Evolutionary conservation across 2,797 vertebrate species (phyloP), one percentile per base, ranked within the genome.

Genomic region (Clarias laeviceps): DNA sequence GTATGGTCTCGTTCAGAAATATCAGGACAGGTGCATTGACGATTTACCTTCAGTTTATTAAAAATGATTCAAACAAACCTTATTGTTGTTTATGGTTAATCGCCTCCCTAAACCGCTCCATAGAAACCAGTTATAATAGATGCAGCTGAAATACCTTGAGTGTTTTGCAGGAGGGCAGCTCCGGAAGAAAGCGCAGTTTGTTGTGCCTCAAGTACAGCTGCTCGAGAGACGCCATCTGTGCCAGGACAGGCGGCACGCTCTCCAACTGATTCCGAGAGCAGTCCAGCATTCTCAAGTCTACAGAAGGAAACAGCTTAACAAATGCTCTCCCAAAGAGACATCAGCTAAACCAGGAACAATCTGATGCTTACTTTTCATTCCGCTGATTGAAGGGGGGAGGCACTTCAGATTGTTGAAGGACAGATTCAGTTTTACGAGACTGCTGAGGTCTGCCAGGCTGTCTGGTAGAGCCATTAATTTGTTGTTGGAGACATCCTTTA

Each of bases 141-240:
- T 27, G 20, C 9, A 45, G 17, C 57, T 14, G 34, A 56, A 86
- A 85, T 90, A 97, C 97, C 95, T 97, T 97, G 84, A 97, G 91
- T 0, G 92, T 87, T 83, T 88, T 94, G 91, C 95, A 96, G 18
- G 93, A 95, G 85, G 94, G 94, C 64, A 97, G 89, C 66, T 96
- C 94, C 0, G 96, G 96, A 78, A 97, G 85, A 79, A 92, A 91
- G 7, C 45, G 90, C 50, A 97, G 90, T 80, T 95, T 96, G 90
- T 97, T 97, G 85, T 94, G 96, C 73, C 93, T 91, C 88, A 97
- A 91, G 89, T 96, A 97, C 14, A 97, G 96, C 86, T 95, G 94
- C 88, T 97, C 96, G 83, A 97, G 92, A 56, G 95, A 96, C 0
- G 93, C 93, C 96, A 97, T 96, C 70, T 88, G 91, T 0, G 94